Base-by-base conservation (phyloP, 2,888 invertebrate species). In the Altica lythri region DNA sequence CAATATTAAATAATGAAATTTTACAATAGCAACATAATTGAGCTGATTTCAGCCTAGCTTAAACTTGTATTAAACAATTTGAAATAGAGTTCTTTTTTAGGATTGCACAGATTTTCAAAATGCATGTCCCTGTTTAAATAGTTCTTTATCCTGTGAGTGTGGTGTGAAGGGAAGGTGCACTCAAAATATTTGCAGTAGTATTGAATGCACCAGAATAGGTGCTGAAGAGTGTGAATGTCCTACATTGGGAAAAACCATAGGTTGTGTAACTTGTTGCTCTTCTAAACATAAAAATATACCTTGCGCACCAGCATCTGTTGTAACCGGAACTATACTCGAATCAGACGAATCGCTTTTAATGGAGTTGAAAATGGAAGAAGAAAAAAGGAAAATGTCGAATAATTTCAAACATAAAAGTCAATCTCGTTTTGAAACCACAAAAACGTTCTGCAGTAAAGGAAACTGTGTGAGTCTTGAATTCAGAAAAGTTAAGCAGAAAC, bases 91-190 rank as follows among this genome's bases (percentile, higher is more conserved):
- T n/a, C 14, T 49, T 34, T 53, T 52, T 19, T 22, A 81, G 81
- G 75, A 79, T 50, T 81, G 81, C 68, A 68, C 59, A 18, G 64
- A 59, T 1, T 64, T 69, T 12, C 55, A 65, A 16, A 74, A 63
- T 3, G 72, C 71, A 51, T 81, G 81, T 57, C 70, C 76, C 0
- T 80, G 81, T 53, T 22, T 50, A 1, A 61, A 69, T 19, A 27
- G 57, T 13, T 54, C 68, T 0, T 18, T 38, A 25, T 4, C 60
- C 1, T 80, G 80, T 54, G 61, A 58, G 0, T 81, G 81, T 61
- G 81, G 80, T 0, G 68, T 80, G 30, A 77, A 77, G 18, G 81
- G 81, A 1, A 69, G 73, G 2, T 82, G 81, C 47, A 38, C 77
- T 10, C 78, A 77, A 54, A 72, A 74, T 4, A 68, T 68, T 44